A percentile compares a stretch with the other conserved stretches of the same genome.
These are phyloP conservation scores for Digitonthophagus gazella DNA, from an alignment of 2,888 invertebrate genomes.

Conservation along the genomic window DNA sequence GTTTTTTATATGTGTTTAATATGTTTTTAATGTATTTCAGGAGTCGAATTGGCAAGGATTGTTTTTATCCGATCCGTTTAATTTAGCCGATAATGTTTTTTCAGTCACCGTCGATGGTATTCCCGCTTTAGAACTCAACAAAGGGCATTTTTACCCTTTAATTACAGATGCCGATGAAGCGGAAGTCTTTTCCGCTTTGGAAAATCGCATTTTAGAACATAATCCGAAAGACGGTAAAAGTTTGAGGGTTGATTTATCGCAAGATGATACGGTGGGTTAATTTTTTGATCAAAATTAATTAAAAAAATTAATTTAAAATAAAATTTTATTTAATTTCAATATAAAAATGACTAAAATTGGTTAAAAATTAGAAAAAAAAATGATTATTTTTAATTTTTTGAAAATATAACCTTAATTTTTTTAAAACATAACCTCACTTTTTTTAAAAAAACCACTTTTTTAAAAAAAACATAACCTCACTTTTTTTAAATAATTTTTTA, in stretches of 20 bases:
- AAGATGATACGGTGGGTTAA: no score
- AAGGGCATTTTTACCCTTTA: slow-evolving; percentile 59
- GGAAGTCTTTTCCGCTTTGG: slow-evolving; percentile 59
- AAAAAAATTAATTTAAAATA: slow-evolving; percentile 58
- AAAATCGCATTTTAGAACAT: slow-evolving; percentile 59
- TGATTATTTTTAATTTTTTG: no score
- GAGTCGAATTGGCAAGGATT: slow-evolving; percentile 70
- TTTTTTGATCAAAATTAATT: no score
- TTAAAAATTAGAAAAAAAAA: no score
- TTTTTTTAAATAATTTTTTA: slow-evolving; percentile 6
- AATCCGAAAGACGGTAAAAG: slow-evolving; percentile 61
- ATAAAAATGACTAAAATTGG: no score
- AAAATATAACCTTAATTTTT: no score
- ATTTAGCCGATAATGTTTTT: slow-evolving; percentile 69
- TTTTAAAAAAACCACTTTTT: no score
- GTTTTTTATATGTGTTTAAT: background rate
- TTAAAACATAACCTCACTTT: no score
- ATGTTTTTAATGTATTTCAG: slow-evolving; percentile 44
- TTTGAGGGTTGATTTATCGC: slow-evolving; percentile 56
- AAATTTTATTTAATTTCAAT: background rate
- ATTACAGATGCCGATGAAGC: slow-evolving; percentile 63
- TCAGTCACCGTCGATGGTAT: slow-evolving; percentile 71
- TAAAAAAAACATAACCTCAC: no score
- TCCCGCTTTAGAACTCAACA: slow-evolving; percentile 54
- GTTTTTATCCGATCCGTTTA: slow-evolving; percentile 67